Base-by-base conservation (phyloP, 2,888 invertebrate species). In the Coenonympha glycerion region DNA sequence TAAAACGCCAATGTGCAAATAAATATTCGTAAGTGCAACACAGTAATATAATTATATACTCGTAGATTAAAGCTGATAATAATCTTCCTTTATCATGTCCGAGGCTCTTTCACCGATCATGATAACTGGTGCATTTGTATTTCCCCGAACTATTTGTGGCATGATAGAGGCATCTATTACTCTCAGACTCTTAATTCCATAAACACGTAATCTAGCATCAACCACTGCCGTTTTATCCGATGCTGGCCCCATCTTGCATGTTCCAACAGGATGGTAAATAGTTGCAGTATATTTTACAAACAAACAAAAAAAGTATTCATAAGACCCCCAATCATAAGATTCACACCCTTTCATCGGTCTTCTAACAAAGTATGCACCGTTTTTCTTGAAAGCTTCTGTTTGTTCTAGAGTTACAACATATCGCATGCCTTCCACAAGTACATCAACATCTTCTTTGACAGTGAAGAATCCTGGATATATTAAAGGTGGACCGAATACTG, bases 21-120 rank as follows among this genome's bases (percentile, higher is more conserved):
- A n/a, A n/a, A n/a, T n/a, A n/a, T n/a, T n/a, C n/a, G n/a, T n/a
- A n/a, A n/a, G n/a, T n/a, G n/a, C n/a, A n/a, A n/a, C n/a, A n/a
- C n/a, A n/a, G n/a, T n/a, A n/a, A n/a, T n/a, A n/a, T n/a, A n/a
- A n/a, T n/a, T n/a, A n/a, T n/a, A n/a, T n/a, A n/a, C n/a, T n/a
- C n/a, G n/a, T n/a, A n/a, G n/a, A n/a, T n/a, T n/a, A n/a, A n/a
- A n/a, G n/a, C n/a, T n/a, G n/a, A n/a, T 80, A 80, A 53, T 37
- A 50, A 33, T 84, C 81, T 65, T 92, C 89, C 67, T 93, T 93
- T 44, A 94, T 92, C 85, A 93, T 89, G 74, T 95, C 94, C 1
- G 93, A 89, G 0, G 90, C 93, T 62, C 94, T 94, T 68, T 96
- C 95, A 0, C 91, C 95, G 47, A 95, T 94, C 95, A 95, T 95